A percentile compares a stretch with the other conserved stretches of the same genome.
phyloP scores from a whole-genome alignment of 2,797 vertebrate species.

The Pseudomugil gertrudae region DNA sequence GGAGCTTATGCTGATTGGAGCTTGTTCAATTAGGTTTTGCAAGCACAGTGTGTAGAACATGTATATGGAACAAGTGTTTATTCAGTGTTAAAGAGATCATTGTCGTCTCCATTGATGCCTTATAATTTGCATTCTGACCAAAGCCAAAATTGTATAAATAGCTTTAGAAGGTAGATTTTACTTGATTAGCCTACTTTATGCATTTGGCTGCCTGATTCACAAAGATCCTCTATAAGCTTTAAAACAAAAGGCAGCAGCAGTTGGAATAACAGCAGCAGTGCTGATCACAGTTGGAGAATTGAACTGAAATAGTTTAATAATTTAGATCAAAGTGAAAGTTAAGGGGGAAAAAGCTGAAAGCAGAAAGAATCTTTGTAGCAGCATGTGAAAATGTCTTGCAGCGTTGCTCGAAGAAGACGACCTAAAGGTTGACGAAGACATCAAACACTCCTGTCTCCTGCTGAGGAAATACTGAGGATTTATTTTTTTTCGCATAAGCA shows the following conservation, averaged over 20 bases:
- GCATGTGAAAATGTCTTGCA: slow-evolving; percentile 49
- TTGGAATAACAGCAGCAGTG: slow-evolving; percentile 19
- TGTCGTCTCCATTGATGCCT: too few relatives aligned
- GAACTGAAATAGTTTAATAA: slow-evolving; percentile 54
- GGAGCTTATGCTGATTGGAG: background rate
- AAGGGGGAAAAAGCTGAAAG: slow-evolving; percentile 39
- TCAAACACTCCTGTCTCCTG: slow-evolving; percentile 70
- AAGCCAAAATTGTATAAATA: slow-evolving; percentile 2
- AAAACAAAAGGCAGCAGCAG: slow-evolving; percentile 18
- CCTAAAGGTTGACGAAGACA: slow-evolving; percentile 70
- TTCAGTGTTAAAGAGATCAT: too few relatives aligned
- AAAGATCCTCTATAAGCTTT: background rate
- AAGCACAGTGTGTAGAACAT: too few relatives aligned
- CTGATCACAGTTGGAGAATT: slow-evolving; percentile 39
- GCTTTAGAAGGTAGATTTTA: background rate
- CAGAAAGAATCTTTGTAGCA: slow-evolving; percentile 42
- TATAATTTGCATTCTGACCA: background rate
- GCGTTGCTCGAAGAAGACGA: slow-evolving; percentile 69
- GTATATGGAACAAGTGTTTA: too few relatives aligned
- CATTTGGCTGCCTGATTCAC: slow-evolving; percentile 3
- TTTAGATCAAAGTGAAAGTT: slow-evolving; percentile 63
- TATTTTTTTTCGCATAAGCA: slow-evolving; percentile 15
- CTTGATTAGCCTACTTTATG: slow-evolving; percentile 4
- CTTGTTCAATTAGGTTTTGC: too few relatives aligned
- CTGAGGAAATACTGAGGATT: slow-evolving; percentile 62